Conservation (phyloP, 2,797 vertebrate genomes). For the Neopelma chrysocephalum region DNA sequence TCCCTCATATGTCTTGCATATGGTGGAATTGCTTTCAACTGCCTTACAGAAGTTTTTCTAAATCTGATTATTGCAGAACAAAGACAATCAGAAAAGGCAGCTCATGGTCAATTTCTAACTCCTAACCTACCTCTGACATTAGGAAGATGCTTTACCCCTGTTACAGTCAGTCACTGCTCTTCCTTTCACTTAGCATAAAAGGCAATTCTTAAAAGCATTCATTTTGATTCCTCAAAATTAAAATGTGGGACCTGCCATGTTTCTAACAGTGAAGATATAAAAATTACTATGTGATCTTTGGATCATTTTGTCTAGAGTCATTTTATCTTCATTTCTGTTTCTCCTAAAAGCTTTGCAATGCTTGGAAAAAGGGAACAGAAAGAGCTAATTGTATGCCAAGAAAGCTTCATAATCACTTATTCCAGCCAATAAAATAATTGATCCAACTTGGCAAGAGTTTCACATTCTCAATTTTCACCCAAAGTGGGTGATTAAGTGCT, state of each 20-base stretch:
- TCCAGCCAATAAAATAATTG: conserved; percentile 46
- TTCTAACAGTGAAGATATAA: neutral
- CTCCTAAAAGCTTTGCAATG: neutral
- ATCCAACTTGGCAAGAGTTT: conserved; percentile 45
- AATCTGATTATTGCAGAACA: conserved; percentile 24
- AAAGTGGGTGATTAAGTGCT: conserved; percentile 40
- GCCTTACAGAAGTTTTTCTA: neutral
- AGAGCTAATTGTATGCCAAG: conserved; percentile 9
- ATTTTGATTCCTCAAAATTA: conserved; percentile 21
- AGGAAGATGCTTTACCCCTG: neutral
- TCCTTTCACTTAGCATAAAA: conserved; percentile 30
- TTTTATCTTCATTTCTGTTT: neutral
- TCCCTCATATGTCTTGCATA: neutral
- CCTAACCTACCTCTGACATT: neutral
- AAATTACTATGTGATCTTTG: neutral
- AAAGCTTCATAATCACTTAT: conserved; percentile 34
- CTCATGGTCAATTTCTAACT: neutral
- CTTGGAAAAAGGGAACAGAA: conserved; percentile 17
- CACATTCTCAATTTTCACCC: conserved; percentile 24
- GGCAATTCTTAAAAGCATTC: conserved; percentile 11
- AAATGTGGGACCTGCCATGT: neutral
- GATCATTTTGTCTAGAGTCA: neutral
- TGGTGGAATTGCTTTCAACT: conserved; percentile 13
- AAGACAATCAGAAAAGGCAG: conserved; percentile 3
- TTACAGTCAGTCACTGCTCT: neutral